A percentile compares a stretch with the other conserved stretches of the same genome.
Evolutionary conservation across 1,140 invertebrate genomes (phyloP).

Genomic region (Trichonephila inaurata): DNA sequence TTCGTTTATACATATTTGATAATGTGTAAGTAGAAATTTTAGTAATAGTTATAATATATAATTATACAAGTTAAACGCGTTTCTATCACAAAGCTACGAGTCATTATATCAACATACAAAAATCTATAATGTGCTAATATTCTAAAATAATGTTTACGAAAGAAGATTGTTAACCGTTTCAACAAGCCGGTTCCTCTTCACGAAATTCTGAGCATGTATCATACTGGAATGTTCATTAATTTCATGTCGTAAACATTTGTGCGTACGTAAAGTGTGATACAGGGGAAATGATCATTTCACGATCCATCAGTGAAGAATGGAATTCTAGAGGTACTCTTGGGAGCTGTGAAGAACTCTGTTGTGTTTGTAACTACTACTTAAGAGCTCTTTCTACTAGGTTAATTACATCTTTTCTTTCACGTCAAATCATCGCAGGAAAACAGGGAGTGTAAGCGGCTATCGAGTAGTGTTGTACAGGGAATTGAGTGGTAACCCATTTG

Average conservation of each 20-base stretch:
- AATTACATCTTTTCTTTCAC: constrained; percentile 44
- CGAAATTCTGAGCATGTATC: not conserved
- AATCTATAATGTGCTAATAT: no score
- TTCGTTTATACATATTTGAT: no score
- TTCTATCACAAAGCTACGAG: no score
- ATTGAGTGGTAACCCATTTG: constrained; percentile 58
- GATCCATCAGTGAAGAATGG: constrained; percentile 29
- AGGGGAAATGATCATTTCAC: not conserved
- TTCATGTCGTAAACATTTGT: not conserved
- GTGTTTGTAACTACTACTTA: constrained; percentile 7
- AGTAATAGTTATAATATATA: no score
- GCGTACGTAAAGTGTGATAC: no score
- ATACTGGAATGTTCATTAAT: not conserved
- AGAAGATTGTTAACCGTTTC: no score
- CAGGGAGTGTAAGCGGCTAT: constrained; percentile 42
- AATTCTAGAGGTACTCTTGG: not conserved
- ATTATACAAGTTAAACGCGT: no score
- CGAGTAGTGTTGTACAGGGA: not conserved
- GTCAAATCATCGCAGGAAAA: not conserved
- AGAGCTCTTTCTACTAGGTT: constrained; percentile 51
- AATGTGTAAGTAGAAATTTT: no score
- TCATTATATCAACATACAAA: no score
- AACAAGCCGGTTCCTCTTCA: not conserved
- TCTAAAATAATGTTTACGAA: no score
- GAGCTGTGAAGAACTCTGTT: not conserved